Evolutionary conservation across 2,113 vertebrate genomes (phyloP), one percentile per base, ranked within the genome.

Genomic region (Gallinago jamesoni): DNA sequence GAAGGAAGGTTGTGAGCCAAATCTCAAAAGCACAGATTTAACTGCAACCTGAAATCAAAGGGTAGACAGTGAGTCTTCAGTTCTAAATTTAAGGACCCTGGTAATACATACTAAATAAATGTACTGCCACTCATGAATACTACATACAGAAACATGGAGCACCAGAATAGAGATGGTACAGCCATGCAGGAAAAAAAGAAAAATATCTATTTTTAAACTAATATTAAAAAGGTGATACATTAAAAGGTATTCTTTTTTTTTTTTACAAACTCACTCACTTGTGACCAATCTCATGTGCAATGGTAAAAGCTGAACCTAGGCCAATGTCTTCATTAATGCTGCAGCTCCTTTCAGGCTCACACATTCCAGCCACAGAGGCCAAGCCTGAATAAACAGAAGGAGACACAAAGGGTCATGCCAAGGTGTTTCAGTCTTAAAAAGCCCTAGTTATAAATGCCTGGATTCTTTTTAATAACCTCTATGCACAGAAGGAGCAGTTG

Each of bases 321-420:
- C 99, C 99, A 97, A 99, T 99, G 98, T 99, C 99, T 99, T 99
- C 99, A 97, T 99, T 99, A 99, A 99, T 99, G 98, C 99, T 99
- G 98, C 99, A 99, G 97, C 99, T 99, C 97, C 99, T 98, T 98
- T 99, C 99, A 70, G 99, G 99, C 98, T 99, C 99, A 53, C 99
- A 99, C 99, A 99, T 99, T 98, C 99, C 99, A 98, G 99, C 99
- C 97, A 99, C 99, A 50, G 99, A 99, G 95, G 99, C 99, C 98
- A 99, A 98, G 97, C 99, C 99, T 99, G 97, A 97, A 98, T 97
- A 98, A 98, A 98, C 97, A 98, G 97, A 98, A 97, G 97, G 98
- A 98, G 97, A 98, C 98, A 98, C 97, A 98, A 98, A 98, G 97
- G 98, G 98, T 98, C 98, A 99, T 97, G 98, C 98, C 98, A 99